Base-by-base conservation (phyloP, 2,113 vertebrate species). In the Crypturellus undulatus region DNA sequence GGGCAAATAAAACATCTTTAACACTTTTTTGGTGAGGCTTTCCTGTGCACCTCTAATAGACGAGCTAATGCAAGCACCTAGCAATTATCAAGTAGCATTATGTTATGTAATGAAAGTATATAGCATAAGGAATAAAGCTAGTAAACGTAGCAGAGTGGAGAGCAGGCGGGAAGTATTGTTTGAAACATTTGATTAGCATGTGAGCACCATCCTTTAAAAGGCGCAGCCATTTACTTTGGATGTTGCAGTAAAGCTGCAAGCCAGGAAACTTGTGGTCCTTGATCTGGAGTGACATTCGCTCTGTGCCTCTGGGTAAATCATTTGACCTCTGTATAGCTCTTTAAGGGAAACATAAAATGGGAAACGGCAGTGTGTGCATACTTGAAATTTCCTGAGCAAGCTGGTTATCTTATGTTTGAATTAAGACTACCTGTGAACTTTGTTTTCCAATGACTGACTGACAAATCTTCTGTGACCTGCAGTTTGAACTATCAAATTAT, bases 41-140 rank as follows among this genome's bases (percentile, higher is more conserved):
- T 89, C 63, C 38, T 89, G 64, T 92, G 84, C 81, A 76, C 84
- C 82, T 83, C 43, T 70, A 60, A 45, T 71, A 94, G 93, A 90
- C 79, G 95, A 95, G 77, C 79, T 93, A 79, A 91, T 92, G 90
- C 91, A 67, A 85, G 91, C 91, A 87, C 75, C 93, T 92, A 90
- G 92, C 94, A 96, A 94, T 97, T 96, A 94, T 76, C 94, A 87
- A 78, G 40, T 30, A 89, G 90, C 89, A 75, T 91, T 93, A 79
- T 69, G 82, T 95, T 97, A 94, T 91, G 71, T 96, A 97, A 97
- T 95, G 83, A 34, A 89, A 90, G 90, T 95, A 97, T 94, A 96
- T 96, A 96, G 86, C 89, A 79, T 4, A 1, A 75, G 79, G 68
- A 80, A 83, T 95, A 77, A 83, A 93, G 85, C 94, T 83, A 87